phyloP scores from a whole-genome alignment of 2,113 vertebrate genomes.

The Stegostoma tigrinum region DNA sequence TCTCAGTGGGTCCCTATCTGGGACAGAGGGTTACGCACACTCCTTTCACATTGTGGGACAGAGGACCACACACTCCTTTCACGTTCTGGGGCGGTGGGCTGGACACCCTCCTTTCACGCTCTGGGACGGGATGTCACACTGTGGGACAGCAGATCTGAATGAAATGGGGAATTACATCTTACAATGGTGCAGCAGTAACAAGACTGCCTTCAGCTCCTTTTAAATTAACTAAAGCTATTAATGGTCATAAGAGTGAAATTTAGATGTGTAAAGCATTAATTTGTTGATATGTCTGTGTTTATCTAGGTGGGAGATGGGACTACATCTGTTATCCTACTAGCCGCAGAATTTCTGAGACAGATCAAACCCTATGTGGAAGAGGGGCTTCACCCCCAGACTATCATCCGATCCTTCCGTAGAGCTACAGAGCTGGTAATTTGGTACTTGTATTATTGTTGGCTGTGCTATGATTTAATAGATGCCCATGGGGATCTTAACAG shows the following conservation, averaged over 20 bases:
- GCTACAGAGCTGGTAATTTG: conserved; percentile 74
- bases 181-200: too few species aligned
- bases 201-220: neutral
- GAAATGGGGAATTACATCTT: too few species aligned
- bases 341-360: conserved; percentile 92
- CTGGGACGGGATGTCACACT: neutral
- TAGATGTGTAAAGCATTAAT: neutral
- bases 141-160: too few species aligned
- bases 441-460: neutral
- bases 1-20: neutral
- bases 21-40: neutral
- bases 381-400: conserved; percentile 91
- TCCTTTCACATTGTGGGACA: neutral
- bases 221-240: neutral
- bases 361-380: conserved; percentile 90
- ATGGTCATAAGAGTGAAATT: neutral
- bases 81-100: neutral
- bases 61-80: neutral
- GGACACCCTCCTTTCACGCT: neutral
- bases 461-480: neutral
- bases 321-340: conserved; percentile 87
- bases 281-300: neutral
- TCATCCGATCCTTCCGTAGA: conserved; percentile 87
- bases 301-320: conserved; percentile 88
- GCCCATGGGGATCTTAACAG: neutral